Base-by-base conservation (phyloP, 1,140 invertebrate species). In the Bombus superbus region DNA sequence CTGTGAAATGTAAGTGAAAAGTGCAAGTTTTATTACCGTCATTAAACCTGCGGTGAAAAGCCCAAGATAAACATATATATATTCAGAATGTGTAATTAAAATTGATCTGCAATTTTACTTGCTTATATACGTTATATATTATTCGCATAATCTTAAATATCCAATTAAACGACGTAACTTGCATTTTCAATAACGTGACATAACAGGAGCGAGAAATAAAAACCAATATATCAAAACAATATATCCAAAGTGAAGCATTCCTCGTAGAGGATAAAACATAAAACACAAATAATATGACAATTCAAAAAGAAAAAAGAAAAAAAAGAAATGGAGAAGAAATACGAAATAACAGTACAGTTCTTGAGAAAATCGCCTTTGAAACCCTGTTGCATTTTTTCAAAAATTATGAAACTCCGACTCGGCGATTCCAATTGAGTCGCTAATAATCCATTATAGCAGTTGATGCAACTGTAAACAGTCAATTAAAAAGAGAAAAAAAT, bases 401-500 rank as follows among this genome's bases (percentile, higher is more conserved):
- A 59, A 59, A 59, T 59, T 25, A 28, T 28, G 57, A 59, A 59
- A 59, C 57, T 59, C 57, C 8, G 18, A 22, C 47, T 53, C 8
- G 18, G 47, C 3, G 59, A 28, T 62, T 62, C 59, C 25, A n/a
- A 62, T 62, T n/a, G 59, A 13, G 8, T 62, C 28, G 59, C 59
- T 62, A n/a, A 13, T 62, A 62, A 62, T 62, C 28, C 59, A 62
- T 62, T n/a, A n/a, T 11, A 5, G 59, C 22, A 8, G 47, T 53
- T 22, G 47, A 53, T 53, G 47, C 32, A 9, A 80, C 53, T 15
- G 15, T 18, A 57, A 62, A n/a, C n/a, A 35, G 71, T 74, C 53
- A 35, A 62, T 62, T 81, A 73, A 44, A 35, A 64, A 35, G 42
- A 15, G 32, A 44, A 47, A 75, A 66, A 38, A 82, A 74, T 25